phyloP scores from a whole-genome alignment of 1,140 invertebrate genomes.

The Temnothorax curvispinosus region DNA sequence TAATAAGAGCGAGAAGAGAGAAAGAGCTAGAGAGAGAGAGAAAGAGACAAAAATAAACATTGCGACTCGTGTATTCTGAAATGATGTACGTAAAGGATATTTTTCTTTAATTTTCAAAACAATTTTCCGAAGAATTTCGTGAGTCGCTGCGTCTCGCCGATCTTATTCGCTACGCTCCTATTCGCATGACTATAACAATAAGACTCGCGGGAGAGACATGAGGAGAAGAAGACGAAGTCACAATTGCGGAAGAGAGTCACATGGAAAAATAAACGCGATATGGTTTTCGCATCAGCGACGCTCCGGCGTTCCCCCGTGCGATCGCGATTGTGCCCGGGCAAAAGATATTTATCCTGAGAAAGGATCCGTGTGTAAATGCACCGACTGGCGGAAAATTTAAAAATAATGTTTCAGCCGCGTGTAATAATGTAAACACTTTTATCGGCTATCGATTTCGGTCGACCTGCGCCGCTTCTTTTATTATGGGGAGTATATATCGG shows the following conservation, averaged over 20 bases:
- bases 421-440: conserved; percentile 62
- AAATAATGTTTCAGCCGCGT: conserved; percentile 57
- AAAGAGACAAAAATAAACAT: background rate
- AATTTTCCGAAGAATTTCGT: background rate
- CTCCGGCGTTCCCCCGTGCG: background rate
- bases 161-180: background rate
- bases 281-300: background rate
- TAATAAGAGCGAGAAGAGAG: background rate
- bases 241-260: background rate
- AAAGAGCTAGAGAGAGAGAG: background rate
- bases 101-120: background rate
- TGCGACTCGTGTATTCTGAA: background rate
- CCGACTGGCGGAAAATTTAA: conserved; percentile 40
- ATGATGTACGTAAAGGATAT: background rate
- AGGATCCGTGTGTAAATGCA: conserved; percentile 1
- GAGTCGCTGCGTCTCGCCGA: background rate
- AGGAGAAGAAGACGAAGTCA: background rate
- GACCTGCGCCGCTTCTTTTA: conserved; percentile 58
- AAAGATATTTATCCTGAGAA: conserved; percentile 31
- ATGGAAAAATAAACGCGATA: background rate
- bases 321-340: background rate
- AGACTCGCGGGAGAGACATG: background rate
- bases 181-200: background rate
- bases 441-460: conserved; percentile 61
- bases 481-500: conserved; percentile 44